These are phyloP conservation scores for Sterna hirundo DNA, from an alignment of 2,113 vertebrate genomes.

Conservation along the genomic window DNA sequence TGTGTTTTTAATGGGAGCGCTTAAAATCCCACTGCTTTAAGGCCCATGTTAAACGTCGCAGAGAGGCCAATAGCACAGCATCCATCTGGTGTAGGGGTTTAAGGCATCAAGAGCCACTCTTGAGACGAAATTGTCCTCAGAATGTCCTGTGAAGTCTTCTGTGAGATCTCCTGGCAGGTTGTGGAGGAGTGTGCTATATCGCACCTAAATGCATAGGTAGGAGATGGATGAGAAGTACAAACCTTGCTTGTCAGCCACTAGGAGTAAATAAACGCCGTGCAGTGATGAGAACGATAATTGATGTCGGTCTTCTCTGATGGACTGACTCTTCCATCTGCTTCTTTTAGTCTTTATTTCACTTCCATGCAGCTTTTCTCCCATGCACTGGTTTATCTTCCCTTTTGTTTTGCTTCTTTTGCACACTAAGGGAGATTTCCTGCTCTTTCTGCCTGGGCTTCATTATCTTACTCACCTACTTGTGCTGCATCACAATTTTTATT, in stretches of 20 bases:
- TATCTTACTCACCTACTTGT: not conserved
- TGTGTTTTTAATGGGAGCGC: not conserved
- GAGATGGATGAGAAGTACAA: not conserved
- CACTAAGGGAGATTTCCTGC: not conserved
- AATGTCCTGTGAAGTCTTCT: not conserved
- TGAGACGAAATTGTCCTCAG: not conserved
- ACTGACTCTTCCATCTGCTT: not conserved
- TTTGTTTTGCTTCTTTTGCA: accelerated
- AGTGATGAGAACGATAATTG: not conserved
- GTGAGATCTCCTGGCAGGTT: not conserved
- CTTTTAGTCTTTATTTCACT: not conserved
- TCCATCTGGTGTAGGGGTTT: not conserved
- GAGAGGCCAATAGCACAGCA: not conserved
- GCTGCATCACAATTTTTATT: not conserved
- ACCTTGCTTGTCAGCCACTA: not conserved
- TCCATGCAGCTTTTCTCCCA: not conserved
- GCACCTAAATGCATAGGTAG: not conserved
- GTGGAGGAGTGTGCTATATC: not conserved
- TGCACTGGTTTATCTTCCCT: not conserved
- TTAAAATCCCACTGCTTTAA: not conserved
- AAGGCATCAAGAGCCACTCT: not conserved
- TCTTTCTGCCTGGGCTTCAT: not conserved
- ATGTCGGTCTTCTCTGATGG: not conserved
- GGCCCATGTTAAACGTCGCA: not conserved
- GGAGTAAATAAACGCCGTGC: not conserved